Evolutionary conservation across 2,888 invertebrate genomes (phyloP).

Genomic region (Mayetiola destructor): DNA sequence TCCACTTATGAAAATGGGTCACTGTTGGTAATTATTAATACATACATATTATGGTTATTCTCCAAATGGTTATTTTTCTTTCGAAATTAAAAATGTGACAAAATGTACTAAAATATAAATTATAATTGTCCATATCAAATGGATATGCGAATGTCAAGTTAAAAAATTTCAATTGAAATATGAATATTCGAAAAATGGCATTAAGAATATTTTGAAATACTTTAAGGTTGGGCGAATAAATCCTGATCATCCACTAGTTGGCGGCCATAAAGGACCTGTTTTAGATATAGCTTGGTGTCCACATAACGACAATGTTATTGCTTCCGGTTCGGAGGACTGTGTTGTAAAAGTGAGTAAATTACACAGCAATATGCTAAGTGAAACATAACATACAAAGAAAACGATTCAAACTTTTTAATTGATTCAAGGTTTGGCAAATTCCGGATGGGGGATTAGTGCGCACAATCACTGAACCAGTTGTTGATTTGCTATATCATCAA

Average conservation of each 20-base stretch:
- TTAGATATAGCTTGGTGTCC: constrained; percentile 97
- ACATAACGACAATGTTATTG: constrained; percentile 95
- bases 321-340: constrained; percentile 93
- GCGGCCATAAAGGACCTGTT: constrained; percentile 93
- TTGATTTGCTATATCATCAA: constrained; percentile 85
- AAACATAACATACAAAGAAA: neutral
- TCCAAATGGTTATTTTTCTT: neutral
- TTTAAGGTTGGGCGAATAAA: constrained; percentile 82
- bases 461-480: constrained; percentile 83
- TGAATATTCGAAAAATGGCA: no score
- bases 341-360: constrained; percentile 58
- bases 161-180: no score
- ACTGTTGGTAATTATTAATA: no score
- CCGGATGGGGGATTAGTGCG: constrained; percentile 79
- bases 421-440: constrained; percentile 83
- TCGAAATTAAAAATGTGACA: neutral
- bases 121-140: no score
- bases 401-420: neutral
- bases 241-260: constrained; percentile 85
- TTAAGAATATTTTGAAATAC: neutral
- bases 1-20: no score
- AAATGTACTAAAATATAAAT: no score
- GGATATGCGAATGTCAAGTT: no score
- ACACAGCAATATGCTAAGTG: no score
- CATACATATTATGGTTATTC: neutral